Conservation (phyloP, 2,113 vertebrate species). For the Terrapene triunguis region DNA sequence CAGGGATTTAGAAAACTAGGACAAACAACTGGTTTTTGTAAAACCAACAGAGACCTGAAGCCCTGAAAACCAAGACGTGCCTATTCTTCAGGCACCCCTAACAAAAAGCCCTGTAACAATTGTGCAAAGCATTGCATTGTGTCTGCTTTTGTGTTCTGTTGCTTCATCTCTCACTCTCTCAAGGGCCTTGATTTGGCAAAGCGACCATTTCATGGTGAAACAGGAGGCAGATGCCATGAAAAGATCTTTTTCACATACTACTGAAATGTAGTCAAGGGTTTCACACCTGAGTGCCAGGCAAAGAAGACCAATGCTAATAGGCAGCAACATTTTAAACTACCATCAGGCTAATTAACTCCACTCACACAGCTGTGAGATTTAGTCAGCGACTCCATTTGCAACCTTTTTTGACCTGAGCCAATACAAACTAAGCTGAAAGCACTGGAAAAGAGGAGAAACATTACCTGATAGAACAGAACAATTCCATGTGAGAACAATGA, state of each 20-base stretch:
- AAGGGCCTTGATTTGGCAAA: slow-evolving; percentile 1
- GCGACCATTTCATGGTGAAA: background rate
- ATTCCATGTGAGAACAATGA: background rate
- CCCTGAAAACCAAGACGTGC: background rate
- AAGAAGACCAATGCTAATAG: background rate
- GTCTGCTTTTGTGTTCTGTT: background rate
- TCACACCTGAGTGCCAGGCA: background rate
- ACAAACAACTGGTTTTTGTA: background rate
- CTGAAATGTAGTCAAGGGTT: slow-evolving; percentile 7
- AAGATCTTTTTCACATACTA: background rate
- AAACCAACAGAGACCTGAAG: background rate
- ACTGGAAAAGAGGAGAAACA: background rate
- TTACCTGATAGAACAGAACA: background rate
- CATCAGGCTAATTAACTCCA: background rate
- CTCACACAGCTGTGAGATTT: background rate
- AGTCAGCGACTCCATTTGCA: rapidly evolving
- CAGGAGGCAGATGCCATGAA: background rate
- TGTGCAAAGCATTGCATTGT: background rate
- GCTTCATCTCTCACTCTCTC: background rate
- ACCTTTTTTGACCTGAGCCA: background rate
- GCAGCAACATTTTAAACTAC: background rate
- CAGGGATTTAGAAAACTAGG: background rate
- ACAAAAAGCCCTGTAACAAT: background rate
- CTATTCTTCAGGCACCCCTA: background rate
- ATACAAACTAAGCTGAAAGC: rapidly evolving